Conservation (phyloP, 1,140 invertebrate genomes). For the Chrysopa pallens region DNA sequence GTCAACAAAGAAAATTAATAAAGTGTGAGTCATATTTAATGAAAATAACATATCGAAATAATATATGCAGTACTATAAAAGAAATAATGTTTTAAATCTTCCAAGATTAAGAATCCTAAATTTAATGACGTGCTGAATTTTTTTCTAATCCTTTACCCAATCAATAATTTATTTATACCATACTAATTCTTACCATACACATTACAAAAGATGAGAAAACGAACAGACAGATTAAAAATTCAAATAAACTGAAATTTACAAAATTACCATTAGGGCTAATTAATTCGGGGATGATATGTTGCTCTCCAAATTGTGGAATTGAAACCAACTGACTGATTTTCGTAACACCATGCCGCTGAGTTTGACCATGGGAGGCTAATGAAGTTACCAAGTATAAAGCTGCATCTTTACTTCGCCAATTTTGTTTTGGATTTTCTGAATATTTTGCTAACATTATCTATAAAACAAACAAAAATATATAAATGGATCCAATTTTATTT, state of each 20-base stretch:
- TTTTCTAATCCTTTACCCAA: no score
- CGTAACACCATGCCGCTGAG: conserved; percentile 79
- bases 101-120: no score
- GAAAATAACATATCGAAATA: neutral
- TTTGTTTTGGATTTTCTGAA: conserved; percentile 44
- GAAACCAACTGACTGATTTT: conserved; percentile 79
- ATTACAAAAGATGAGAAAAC: no score
- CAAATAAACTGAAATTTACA: neutral
- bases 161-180: no score
- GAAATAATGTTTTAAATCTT: no score
- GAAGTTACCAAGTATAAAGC: conserved; percentile 93
- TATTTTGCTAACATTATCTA: conserved; percentile 70
- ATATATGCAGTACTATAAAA: no score
- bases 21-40: neutral
- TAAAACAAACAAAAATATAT: conserved; percentile 4
- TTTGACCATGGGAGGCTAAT: conserved; percentile 77
- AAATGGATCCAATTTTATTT: conserved; percentile 2
- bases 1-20: conserved; percentile 19
- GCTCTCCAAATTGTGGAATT: conserved; percentile 67
- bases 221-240: neutral
- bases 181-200: no score
- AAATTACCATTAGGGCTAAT: conserved; percentile 45
- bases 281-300: conserved; percentile 75
- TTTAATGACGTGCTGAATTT: no score
- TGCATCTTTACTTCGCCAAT: conserved; percentile 91